These are phyloP conservation scores for Lucilia sericata DNA, from an alignment of 1,140 invertebrate genomes.

Conservation along the genomic window DNA sequence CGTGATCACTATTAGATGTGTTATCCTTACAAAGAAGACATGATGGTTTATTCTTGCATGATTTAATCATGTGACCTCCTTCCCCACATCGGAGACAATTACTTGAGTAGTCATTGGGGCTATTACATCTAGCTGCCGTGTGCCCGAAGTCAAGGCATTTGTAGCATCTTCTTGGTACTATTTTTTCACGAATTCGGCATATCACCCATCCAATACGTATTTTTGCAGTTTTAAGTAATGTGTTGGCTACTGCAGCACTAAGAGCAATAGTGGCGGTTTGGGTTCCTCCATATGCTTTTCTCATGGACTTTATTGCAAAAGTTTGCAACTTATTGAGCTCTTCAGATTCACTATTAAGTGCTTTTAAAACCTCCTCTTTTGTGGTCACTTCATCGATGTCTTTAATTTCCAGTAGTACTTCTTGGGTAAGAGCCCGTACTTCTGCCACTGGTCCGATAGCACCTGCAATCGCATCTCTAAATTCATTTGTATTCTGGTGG, in stretches of 20 bases:
- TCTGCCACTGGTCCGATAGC: not conserved
- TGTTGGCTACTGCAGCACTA: not conserved
- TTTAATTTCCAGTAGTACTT: not conserved
- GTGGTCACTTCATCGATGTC: conserved; percentile 14
- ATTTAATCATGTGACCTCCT: not conserved
- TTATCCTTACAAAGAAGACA: too few species aligned
- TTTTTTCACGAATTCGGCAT: not conserved
- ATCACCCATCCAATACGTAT: too few species aligned
- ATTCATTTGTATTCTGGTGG: not conserved
- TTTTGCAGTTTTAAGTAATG: too few species aligned
- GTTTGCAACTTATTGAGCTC: not conserved
- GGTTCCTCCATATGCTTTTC: not conserved
- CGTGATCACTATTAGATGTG: not conserved
- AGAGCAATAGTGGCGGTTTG: not conserved
- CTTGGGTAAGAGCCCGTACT: not conserved
- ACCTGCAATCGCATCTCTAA: not conserved
- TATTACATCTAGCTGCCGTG: not conserved
- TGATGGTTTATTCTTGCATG: not conserved
- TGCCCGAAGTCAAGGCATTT: not conserved
- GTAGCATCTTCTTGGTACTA: not conserved
- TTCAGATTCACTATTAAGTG: not conserved
- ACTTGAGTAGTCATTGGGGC: not conserved
- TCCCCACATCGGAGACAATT: not conserved
- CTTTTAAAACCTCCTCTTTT: not conserved
- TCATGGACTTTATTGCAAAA: not conserved